Conservation (phyloP, 1,140 invertebrate species). For the Chironomus tepperi region DNA sequence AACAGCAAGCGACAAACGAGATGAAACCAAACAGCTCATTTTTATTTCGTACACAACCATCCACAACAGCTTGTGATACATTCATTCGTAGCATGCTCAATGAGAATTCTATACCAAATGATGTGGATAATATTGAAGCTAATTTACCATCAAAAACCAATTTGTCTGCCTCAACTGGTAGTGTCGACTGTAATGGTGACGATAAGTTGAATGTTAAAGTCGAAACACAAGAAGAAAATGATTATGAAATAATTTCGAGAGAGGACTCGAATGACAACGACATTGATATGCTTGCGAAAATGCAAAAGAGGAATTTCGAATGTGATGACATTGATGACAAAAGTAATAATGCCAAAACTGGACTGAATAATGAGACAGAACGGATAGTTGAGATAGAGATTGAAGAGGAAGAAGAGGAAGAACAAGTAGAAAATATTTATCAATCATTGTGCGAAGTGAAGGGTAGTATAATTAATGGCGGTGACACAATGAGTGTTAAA, state of each 20-base stretch:
- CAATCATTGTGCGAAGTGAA: conserved; percentile 34
- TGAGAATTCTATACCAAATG: background rate
- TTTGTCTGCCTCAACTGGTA: background rate
- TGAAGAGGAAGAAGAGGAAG: conserved; percentile 27
- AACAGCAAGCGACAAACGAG: conserved; percentile 14
- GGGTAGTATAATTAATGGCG: background rate
- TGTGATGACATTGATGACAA: conserved; percentile 34
- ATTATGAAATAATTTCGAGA: conserved; percentile 31
- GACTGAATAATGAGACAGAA: conserved; percentile 29
- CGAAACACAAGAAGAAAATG: conserved; percentile 17
- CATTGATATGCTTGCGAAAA: no score
- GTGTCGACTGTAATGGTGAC: background rate
- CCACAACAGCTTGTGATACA: background rate
- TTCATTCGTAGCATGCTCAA: background rate
- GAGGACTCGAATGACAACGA: conserved; percentile 30
- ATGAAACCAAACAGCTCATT: conserved; percentile 26
- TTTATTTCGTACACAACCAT: conserved; percentile 16
- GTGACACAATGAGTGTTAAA: conserved; percentile 9
- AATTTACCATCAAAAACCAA: conserved; percentile 2
- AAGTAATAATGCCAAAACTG: conserved; percentile 30
- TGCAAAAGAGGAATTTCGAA: no score
- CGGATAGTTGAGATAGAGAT: conserved; percentile 25
- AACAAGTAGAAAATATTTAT: conserved; percentile 34
- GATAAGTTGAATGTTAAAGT: background rate
- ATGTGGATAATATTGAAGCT: background rate